These are phyloP conservation scores for Hippoglossus stenolepis DNA, from an alignment of 2,113 vertebrate genomes.

Conservation along the genomic window DNA sequence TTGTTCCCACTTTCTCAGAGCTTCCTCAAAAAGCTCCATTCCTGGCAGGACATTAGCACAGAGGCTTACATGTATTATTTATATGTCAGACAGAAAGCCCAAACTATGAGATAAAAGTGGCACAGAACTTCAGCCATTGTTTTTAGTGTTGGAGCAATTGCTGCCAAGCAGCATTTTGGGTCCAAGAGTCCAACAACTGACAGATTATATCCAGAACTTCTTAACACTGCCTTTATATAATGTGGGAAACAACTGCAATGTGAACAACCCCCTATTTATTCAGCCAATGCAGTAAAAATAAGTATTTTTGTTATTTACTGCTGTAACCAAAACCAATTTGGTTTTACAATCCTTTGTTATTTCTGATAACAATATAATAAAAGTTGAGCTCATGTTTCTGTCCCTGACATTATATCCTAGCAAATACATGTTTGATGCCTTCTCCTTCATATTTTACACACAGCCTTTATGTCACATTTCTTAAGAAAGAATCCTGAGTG, in stretches of 20 bases:
- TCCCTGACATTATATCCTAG: not conserved
- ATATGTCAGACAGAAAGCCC: not conserved
- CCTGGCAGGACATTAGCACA: constrained; percentile 73
- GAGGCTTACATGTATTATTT: too few relatives aligned
- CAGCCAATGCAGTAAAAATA: not conserved
- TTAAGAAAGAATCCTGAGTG: not conserved
- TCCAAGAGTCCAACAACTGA: not conserved
- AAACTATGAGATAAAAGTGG: not conserved
- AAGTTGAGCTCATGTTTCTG: not conserved
- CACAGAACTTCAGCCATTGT: not conserved
- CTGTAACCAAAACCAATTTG: not conserved
- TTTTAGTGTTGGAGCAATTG: not conserved
- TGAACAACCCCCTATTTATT: not conserved
- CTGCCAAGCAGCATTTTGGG: not conserved
- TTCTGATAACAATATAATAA: too few relatives aligned
- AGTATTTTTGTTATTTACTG: not conserved
- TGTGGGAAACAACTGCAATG: not conserved
- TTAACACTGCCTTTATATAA: not conserved
- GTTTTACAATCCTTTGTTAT: too few relatives aligned
- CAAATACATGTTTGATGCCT: not conserved
- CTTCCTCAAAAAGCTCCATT: constrained; percentile 98
- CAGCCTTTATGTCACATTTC: not conserved
- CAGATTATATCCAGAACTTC: not conserved
- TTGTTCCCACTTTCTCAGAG: constrained; percentile 96
- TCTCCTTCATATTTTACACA: not conserved